Percentiles rank a stretch among this genome's conserved stretches.
Evolutionary conservation across 2,797 vertebrate genomes (phyloP).

Genomic region (Enteromius radiatus): DNA sequence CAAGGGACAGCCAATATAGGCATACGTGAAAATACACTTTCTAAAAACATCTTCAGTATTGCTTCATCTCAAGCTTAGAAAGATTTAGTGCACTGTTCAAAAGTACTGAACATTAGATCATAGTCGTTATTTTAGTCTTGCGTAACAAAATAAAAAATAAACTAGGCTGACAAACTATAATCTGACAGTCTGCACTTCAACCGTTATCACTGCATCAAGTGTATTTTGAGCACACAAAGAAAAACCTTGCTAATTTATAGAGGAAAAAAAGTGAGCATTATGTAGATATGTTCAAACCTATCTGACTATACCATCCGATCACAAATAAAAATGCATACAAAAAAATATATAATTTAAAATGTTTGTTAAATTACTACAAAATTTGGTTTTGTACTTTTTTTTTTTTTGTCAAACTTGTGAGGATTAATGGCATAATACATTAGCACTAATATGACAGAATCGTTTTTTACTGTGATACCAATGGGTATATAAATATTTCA

Average conservation of each 20-base stretch:
- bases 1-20: conserved; percentile 11
- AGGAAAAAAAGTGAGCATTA: not conserved
- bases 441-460: not conserved
- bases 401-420: not conserved
- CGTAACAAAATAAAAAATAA: not conserved
- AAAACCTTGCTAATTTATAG: not conserved
- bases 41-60: conserved; percentile 53
- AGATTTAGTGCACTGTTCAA: conserved; percentile 34
- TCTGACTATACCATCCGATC: not conserved
- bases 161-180: not conserved
- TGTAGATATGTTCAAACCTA: not conserved
- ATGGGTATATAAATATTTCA: not conserved
- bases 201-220: not conserved
- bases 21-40: conserved; percentile 33
- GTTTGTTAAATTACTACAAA: not conserved
- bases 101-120: conserved; percentile 32
- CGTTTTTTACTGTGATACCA: not conserved
- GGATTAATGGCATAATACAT: not conserved
- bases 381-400: not conserved
- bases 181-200: conserved; percentile 13
- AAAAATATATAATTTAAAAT: not conserved
- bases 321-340: conserved; percentile 13
- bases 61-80: conserved; percentile 51
- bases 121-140: not conserved
- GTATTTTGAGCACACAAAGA: not conserved